Percentiles rank a stretch among this genome's conserved stretches.
Conservation (phyloP, 2,113 vertebrate genomes). For the Bufo bufo region DNA sequence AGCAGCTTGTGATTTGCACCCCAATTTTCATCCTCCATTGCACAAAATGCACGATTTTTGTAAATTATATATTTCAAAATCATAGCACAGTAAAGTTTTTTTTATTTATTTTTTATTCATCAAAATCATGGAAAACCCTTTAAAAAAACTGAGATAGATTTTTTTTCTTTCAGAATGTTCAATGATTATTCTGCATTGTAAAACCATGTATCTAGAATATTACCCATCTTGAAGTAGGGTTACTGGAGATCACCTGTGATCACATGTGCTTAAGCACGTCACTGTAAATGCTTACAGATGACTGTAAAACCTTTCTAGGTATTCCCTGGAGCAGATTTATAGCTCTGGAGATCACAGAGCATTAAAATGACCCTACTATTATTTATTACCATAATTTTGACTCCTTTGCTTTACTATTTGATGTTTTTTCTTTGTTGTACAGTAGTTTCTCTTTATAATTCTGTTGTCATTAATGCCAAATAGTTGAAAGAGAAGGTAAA, state of each 20-base stretch:
- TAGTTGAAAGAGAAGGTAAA: conserved; percentile 82
- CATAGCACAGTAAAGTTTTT: too few relatives aligned
- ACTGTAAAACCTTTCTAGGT: conserved; percentile 84
- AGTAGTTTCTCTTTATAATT: conserved; percentile 86
- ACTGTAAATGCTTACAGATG: conserved; percentile 93
- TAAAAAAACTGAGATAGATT: too few relatives aligned
- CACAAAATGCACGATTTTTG: too few relatives aligned
- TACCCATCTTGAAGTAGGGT: conserved; percentile 77
- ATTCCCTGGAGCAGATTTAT: conserved; percentile 88
- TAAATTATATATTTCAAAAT: too few relatives aligned
- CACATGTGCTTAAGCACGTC: conserved; percentile 73
- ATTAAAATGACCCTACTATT: conserved; percentile 82
- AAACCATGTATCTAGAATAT: conserved; percentile 76
- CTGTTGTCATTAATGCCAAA: conserved; percentile 82
- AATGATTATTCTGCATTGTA: conserved; percentile 81
- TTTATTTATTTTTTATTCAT: too few relatives aligned
- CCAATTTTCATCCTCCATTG: too few relatives aligned
- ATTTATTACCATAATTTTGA: conserved; percentile 87
- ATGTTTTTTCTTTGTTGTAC: conserved; percentile 79
- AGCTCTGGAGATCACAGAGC: conserved; percentile 87
- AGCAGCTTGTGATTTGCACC: too few relatives aligned
- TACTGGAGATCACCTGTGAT: conserved; percentile 82
- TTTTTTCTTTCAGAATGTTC: conserved; percentile 58
- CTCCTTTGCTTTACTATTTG: conserved; percentile 82
- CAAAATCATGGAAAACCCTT: too few relatives aligned